A percentile compares a stretch with the other conserved stretches of the same genome.
Conservation (phyloP, 1,140 invertebrate species). For the Bombus vancouverensis region DNA sequence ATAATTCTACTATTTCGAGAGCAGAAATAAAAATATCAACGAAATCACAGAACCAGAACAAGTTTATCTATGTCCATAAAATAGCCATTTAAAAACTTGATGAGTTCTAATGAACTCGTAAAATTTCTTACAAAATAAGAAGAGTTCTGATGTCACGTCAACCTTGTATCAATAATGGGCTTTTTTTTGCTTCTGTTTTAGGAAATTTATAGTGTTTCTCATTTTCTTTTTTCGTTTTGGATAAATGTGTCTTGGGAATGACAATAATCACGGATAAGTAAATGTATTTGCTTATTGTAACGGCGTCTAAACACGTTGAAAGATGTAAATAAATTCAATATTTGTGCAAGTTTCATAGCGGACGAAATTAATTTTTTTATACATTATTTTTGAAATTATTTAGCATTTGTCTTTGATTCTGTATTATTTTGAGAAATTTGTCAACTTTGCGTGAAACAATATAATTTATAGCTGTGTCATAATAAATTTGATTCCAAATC, state of each 20-base stretch:
- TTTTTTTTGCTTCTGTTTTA: too few species aligned
- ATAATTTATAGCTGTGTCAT: background rate
- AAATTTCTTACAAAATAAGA: background rate
- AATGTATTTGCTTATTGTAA: too few species aligned
- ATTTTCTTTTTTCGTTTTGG: too few species aligned
- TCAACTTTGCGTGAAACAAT: background rate
- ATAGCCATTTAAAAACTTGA: background rate
- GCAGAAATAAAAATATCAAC: background rate
- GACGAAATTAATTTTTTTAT: too few species aligned
- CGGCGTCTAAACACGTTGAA: too few species aligned
- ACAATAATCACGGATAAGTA: too few species aligned
- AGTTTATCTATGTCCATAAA: background rate
- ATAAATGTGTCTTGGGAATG: too few species aligned
- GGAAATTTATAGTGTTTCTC: background rate
- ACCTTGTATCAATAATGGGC: background rate
- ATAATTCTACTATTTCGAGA: background rate
- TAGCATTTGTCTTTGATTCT: too few species aligned
- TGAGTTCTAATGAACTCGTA: background rate
- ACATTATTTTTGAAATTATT: too few species aligned
- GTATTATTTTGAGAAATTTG: too few species aligned
- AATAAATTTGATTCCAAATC: conserved; percentile 2
- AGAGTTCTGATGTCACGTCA: background rate
- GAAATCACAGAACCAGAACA: background rate
- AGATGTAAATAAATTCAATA: too few species aligned
- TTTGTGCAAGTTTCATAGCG: too few species aligned